Evolutionary conservation across 2,888 invertebrate genomes (phyloP).

Genomic region (Abscondita cerata): DNA sequence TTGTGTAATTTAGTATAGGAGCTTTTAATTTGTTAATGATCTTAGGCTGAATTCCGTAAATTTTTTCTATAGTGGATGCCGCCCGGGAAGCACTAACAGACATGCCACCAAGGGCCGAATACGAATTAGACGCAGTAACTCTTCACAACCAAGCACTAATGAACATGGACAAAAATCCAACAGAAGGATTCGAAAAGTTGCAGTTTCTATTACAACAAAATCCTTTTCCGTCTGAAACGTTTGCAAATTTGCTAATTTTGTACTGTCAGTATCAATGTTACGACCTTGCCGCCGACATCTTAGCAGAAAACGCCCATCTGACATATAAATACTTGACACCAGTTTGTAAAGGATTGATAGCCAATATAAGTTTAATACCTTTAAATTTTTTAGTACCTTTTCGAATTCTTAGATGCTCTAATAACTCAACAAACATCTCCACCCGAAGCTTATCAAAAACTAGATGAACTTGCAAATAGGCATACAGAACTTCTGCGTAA

Average conservation of each 20-base stretch:
- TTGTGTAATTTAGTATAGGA: too few species aligned
- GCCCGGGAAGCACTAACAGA: conserved; percentile 87
- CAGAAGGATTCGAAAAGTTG: conserved; percentile 93
- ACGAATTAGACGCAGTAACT: conserved; percentile 96
- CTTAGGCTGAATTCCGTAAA: too few species aligned
- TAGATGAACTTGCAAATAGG: conserved; percentile 92
- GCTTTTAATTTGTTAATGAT: too few species aligned
- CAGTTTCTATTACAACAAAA: conserved; percentile 95
- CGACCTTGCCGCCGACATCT: conserved; percentile 95
- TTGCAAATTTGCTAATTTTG: conserved; percentile 90
- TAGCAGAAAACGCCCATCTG: conserved; percentile 96
- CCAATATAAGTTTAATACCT: not conserved
- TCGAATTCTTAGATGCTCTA: conserved; percentile 94
- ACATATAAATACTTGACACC: conserved; percentile 94
- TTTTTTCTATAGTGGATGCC: conserved; percentile 69
- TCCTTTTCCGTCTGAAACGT: conserved; percentile 97
- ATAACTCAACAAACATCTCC: conserved; percentile 97
- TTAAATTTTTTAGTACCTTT: conserved; percentile 73
- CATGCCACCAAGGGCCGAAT: conserved; percentile 93
- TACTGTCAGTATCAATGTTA: conserved; percentile 98
- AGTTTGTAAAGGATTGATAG: conserved; percentile 55
- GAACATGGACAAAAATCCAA: conserved; percentile 82
- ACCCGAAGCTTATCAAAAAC: conserved; percentile 93
- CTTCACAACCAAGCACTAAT: conserved; percentile 95
- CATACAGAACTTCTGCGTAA: conserved; percentile 90